These are phyloP conservation scores for Epizoanthus scotinus DNA, from an alignment of 92 coral and sea anemone species.

Conservation along the genomic window DNA sequence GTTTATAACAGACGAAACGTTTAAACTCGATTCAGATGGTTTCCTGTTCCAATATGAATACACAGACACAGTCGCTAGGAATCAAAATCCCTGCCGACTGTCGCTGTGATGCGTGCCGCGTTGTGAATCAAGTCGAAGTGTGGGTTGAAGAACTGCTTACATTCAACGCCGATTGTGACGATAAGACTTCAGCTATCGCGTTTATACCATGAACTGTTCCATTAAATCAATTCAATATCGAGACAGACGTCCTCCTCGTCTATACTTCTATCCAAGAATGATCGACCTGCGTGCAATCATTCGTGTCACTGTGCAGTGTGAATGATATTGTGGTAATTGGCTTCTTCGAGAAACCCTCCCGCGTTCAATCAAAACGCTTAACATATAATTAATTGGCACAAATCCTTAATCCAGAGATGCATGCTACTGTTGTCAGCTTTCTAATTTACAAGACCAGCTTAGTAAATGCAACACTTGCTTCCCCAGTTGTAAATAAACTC, in stretches of 20 bases:
- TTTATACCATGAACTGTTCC: constrained; percentile 1
- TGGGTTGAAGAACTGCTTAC: constrained; percentile 16
- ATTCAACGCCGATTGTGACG: constrained; percentile 13
- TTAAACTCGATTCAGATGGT: neutral
- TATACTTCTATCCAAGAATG: neutral
- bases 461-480: neutral
- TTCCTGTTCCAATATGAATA: neutral
- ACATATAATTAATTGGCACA: neutral
- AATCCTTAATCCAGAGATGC: neutral
- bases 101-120: neutral
- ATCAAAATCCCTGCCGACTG: neutral
- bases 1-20: neutral
- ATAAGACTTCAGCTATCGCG: constrained; percentile 10
- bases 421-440: neutral
- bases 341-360: neutral
- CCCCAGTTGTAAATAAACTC: neutral
- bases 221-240: constrained; percentile 3
- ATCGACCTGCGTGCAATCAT: neutral
- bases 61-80: neutral
- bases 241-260: neutral
- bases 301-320: neutral
- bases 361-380: neutral
- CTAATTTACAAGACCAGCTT: neutral
- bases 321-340: neutral
- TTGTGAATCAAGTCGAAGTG: neutral